Evolutionary conservation across 2,797 vertebrate genomes (phyloP), one percentile per base, ranked within the genome.

Genomic region (Saguinus oedipus): DNA sequence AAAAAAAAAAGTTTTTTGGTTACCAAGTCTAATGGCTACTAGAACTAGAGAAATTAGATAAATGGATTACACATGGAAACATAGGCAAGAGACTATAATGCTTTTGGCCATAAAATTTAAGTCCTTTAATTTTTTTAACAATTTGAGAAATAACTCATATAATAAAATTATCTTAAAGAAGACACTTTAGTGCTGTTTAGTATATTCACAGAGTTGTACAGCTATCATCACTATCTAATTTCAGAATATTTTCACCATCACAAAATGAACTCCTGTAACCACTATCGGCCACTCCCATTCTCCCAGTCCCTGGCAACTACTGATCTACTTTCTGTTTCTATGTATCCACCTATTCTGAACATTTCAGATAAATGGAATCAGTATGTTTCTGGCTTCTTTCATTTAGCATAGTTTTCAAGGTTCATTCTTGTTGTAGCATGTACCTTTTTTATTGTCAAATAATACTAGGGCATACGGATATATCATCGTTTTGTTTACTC

Each of bases 11-110:
- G 1, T 61, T 50, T 75, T 88, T 59, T 26, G 22, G 26, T 2
- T 53, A 82, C 75, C 30, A 93, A 92, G 33, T 39, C 74, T 70
- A 76, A 83, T 68, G 70, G 24, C 55, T 75, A 57, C 48, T 39
- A 30, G 26, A 96, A 46, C 84, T 20, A 81, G 19, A 90, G 48
- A 90, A 92, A 94, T 87, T 22, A 90, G 27, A 39, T 75, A 95
- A 82, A 81, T 88, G 24, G 70, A 79, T 75, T 82, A 74, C n/a
- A 80, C 6, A 55, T 19, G 59, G 39, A 90, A n/a, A 93, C 33
- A 42, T 0, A 55, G 7, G 57, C 26, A 93, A 94, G 44, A 86
- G 13, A 68, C 22, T 61, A n/a, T 44, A 19, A 19, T 33, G 22
- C 42, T 84, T 90, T 36, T 33, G 50, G 17, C 64, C 26, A 76